Evolutionary conservation across 1,140 invertebrate species (phyloP), one percentile per base, ranked within the genome.

Genomic region (Chironomus striatipennis): DNA sequence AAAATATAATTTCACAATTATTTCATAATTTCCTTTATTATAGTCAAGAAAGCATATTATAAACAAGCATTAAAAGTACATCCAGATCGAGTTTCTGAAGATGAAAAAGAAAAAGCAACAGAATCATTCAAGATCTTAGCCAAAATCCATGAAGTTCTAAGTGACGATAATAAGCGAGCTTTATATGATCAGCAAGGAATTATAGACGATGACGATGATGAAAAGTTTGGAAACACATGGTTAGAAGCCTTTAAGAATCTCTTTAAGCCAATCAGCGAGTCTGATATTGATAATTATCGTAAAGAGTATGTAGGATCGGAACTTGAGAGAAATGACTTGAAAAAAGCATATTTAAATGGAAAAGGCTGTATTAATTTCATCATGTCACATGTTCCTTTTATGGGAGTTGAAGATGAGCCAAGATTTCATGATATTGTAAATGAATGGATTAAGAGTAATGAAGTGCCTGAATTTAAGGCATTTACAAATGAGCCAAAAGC

Each of bases 81-180:
- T 86, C 97, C 97, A 4, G 97, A 99, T 82, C 85, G 95, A 79
- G 95, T 94, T 1, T 86, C 86, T 12, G 89, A 92, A 76, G 83
- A 85, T 42, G 87, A 94, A 43, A 97, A 97, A 81, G 83, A 87
- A 74, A 86, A 89, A 76, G 91, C 94, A 0, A 98, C 95, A 18
- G 89, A 93, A 80, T 97, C 97, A 84, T 98, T 98, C 79, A 96
- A 98, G 86, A 88, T 94, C 0, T 85, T 98, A 9, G 91, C 95
- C 0, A 91, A 91, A 81, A 89, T 97, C 57, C 94, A 98, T 83
- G 88, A 89, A 6, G 91, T 98, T 76, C 85, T 98, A 0, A 92
- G 90, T 74, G 93, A 98, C 79, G 85, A 87, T 76, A 89, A 94
- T 0, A 95, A 93, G 80, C 86, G 94, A 74, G 89, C 87, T 47